Conservation (phyloP, 2,113 vertebrate genomes). For the Pachyramphus minor region DNA sequence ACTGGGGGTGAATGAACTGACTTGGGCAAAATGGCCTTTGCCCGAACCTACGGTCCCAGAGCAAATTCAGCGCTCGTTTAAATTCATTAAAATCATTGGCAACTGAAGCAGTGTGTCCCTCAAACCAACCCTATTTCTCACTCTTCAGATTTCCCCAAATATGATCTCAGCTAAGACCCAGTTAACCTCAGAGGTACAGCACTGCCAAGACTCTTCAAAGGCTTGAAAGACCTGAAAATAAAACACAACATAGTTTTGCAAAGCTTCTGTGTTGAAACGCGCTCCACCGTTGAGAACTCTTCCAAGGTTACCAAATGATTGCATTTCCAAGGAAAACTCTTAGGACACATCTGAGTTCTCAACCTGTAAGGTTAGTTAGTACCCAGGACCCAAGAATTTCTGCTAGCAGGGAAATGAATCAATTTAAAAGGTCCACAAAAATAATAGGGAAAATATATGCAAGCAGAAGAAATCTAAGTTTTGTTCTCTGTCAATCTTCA, state of each 20-base stretch:
- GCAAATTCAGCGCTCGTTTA: fast-evolving
- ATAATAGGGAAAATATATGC: background rate
- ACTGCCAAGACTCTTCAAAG: background rate
- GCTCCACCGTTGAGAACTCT: background rate
- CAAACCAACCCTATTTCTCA: background rate
- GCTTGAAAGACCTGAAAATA: background rate
- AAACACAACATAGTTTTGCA: background rate
- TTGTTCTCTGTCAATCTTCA: background rate
- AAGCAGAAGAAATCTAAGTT: background rate
- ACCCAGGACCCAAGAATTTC: background rate
- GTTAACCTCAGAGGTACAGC: background rate
- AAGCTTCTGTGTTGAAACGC: background rate
- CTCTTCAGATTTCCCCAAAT: background rate
- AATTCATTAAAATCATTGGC: background rate
- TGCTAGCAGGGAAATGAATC: background rate
- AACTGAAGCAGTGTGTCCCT: background rate
- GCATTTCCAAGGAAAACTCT: background rate
- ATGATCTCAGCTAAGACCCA: background rate
- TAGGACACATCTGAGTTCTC: background rate
- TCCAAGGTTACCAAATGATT: background rate
- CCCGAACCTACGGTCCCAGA: background rate
- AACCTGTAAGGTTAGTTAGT: background rate
- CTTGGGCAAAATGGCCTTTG: background rate
- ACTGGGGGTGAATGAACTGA: background rate
- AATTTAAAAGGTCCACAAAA: background rate